Conservation (phyloP, 2,888 invertebrate genomes). For the Dione juno region DNA sequence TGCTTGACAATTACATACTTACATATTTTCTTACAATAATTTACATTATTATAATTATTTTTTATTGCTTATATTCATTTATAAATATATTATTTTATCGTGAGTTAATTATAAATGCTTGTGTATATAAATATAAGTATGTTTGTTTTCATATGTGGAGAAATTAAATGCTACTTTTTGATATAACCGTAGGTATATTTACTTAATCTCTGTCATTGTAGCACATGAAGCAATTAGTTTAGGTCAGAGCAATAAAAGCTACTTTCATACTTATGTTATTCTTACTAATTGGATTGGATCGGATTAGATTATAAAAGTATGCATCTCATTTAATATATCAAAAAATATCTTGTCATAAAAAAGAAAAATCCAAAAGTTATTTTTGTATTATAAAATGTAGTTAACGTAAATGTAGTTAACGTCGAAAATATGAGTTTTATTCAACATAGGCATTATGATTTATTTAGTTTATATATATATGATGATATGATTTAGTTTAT, state of each 20-base stretch:
- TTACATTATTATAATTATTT: too few species aligned
- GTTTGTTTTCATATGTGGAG: too few species aligned
- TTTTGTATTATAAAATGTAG: neutral
- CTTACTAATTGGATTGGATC: conserved; percentile 19
- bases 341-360: neutral
- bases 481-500: too few species aligned
- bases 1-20: too few species aligned
- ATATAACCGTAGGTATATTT: neutral
- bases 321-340: neutral
- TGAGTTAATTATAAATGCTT: too few species aligned
- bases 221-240: conserved; percentile 35
- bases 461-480: too few species aligned
- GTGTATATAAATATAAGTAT: too few species aligned
- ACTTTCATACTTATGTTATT: conserved; percentile 27
- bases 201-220: neutral
- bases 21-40: too few species aligned
- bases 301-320: neutral
- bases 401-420: neutral
- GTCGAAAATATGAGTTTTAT: neutral
- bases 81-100: too few species aligned
- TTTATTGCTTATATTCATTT: too few species aligned
- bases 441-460: neutral
- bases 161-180: too few species aligned
- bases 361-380: neutral
- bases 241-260: conserved; percentile 32